Base-by-base conservation (phyloP, 1,140 invertebrate species). In the Zelostemma sp. region DNA sequence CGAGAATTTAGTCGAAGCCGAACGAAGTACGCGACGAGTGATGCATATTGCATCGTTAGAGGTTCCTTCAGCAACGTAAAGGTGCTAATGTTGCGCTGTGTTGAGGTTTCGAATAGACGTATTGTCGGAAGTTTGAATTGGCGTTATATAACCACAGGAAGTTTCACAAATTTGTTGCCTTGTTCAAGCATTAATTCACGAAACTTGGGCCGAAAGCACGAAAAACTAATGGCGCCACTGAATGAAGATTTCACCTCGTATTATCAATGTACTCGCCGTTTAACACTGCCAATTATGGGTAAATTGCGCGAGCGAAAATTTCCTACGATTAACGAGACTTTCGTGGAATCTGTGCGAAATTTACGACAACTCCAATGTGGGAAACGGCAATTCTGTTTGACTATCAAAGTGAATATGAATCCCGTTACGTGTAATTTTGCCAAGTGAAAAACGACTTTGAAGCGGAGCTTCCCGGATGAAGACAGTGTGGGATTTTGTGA, bases 111-210 rank as follows among this genome's bases (percentile, higher is more conserved):
- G 55, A 72, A 72, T 67, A 51, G 55, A 67, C 59, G 69, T 50
- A 72, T 72, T 72, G 69, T 72, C 69, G 66, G 69, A 72, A 72
- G 69, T 67, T 72, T 33, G 56, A 72, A 72, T 72, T 72, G 69
- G 40, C 56, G 45, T 59, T 25, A 25, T 64, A 67, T 56, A 67
- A 67, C 69, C 69, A 49, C 69, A 64, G 56, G 59, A 67, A 72
- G 63, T 67, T 72, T 67, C 63, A 48, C 69, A 59, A 64, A 72
- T 72, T 72, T 63, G 63, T 38, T 59, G 60, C 66, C 67, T 72
- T 63, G 64, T 72, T 60, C 46, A 60, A 55, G 48, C 69, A 72
- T 72, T 67, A 67, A 72, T 67, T 67, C 45, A 57, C 59, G 15
- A 55, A 55, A 54, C 50, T 55, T 63, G 56, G 49, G 66, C 56